These are phyloP conservation scores for Phylloscopus collybita DNA, from an alignment of 2,797 vertebrate species.

Conservation along the genomic window DNA sequence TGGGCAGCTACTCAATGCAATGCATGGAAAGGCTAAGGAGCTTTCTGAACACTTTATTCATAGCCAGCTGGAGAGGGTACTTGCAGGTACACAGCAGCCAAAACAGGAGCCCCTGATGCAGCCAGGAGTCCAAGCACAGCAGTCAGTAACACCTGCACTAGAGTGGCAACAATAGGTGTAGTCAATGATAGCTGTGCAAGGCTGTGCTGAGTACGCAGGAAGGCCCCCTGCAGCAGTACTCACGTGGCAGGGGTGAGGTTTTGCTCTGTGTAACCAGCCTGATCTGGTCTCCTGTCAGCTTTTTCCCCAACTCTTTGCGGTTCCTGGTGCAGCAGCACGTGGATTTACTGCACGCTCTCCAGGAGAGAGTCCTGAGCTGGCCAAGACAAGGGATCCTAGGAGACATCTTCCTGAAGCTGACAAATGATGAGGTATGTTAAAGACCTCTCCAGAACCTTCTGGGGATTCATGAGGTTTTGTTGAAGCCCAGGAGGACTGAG, in stretches of 20 bases:
- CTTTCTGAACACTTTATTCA: neutral
- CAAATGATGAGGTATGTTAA: conserved; percentile 89
- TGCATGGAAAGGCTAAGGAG: neutral
- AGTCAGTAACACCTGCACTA: neutral
- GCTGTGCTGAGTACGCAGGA: neutral
- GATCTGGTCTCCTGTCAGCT: conserved; percentile 75
- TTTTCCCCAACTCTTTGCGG: conserved; percentile 92
- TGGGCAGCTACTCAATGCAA: neutral
- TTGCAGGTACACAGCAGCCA: neutral
- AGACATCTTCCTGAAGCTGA: conserved; percentile 94
- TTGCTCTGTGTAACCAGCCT: neutral
- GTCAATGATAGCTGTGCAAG: neutral
- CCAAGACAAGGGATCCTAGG: conserved; percentile 96
- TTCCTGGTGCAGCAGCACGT: conserved; percentile 96
- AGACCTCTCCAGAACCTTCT: neutral
- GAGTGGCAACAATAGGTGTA: neutral
- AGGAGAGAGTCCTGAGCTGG: conserved; percentile 92
- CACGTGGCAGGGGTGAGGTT: neutral
- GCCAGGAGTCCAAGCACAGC: neutral
- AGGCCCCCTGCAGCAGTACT: neutral
- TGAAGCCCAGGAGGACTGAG: neutral
- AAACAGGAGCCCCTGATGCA: neutral
- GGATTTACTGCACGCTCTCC: conserved; percentile 91
- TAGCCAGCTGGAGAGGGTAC: neutral
- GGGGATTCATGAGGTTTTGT: neutral